Evolutionary conservation across 2,888 invertebrate genomes (phyloP).

Genomic region (Polietes domitor): DNA sequence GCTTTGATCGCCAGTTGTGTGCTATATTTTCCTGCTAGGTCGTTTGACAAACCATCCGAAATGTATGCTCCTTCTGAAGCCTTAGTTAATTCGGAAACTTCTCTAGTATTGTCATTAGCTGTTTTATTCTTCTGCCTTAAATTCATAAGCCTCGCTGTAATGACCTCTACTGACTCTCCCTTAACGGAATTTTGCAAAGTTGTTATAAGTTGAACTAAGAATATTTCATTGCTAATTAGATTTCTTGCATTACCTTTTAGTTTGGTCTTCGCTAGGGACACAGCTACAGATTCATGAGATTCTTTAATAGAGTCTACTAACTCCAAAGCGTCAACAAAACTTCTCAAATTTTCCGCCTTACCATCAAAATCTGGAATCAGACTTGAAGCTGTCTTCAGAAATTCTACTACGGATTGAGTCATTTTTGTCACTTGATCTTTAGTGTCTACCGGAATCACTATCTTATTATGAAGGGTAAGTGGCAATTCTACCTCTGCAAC

Average conservation of each 20-base stretch:
- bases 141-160: neutral
- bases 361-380: conserved; percentile 39
- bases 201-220: too few species aligned
- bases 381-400: conserved; percentile 36
- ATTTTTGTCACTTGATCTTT: too few species aligned
- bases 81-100: too few species aligned
- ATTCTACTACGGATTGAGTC: conserved; percentile 29
- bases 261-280: conserved; percentile 29
- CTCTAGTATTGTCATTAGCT: too few species aligned
- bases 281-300: neutral
- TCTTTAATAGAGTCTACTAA: conserved; percentile 26
- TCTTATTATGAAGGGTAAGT: too few species aligned
- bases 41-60: conserved; percentile 36
- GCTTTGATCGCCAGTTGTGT: conserved; percentile 53
- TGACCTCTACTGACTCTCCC: neutral
- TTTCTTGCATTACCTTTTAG: neutral
- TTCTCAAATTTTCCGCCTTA: conserved; percentile 33
- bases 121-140: neutral
- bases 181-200: too few species aligned
- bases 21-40: conserved; percentile 45
- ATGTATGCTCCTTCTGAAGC: conserved; percentile 55
- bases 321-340: conserved; percentile 4
- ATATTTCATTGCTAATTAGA: too few species aligned
- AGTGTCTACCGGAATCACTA: too few species aligned
- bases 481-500: too few species aligned